Conservation (phyloP, 2,113 vertebrate genomes). For the Apodemus sylvaticus region DNA sequence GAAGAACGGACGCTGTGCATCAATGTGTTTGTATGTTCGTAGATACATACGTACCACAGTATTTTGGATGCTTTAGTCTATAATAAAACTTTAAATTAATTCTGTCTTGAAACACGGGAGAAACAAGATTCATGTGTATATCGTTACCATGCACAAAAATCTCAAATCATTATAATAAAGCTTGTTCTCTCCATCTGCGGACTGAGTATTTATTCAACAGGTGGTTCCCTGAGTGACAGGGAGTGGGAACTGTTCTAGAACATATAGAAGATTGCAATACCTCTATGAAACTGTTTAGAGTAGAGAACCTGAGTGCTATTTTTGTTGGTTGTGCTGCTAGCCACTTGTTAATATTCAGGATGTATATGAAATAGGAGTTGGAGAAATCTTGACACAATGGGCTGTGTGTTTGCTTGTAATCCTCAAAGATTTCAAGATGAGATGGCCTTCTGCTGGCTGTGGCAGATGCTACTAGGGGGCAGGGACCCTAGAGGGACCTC, state of each 20-base stretch:
- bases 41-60: slow-evolving; percentile 85
- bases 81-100: slow-evolving; percentile 82
- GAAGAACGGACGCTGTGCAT: slow-evolving; percentile 83
- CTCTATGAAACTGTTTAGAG: not conserved
- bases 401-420: not conserved
- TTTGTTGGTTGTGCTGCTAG: not conserved
- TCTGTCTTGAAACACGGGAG: slow-evolving; percentile 87
- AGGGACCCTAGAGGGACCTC: not conserved
- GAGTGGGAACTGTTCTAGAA: slow-evolving; percentile 4
- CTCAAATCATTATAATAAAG: slow-evolving; percentile 87
- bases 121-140: slow-evolving; percentile 85
- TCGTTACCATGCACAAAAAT: slow-evolving; percentile 84
- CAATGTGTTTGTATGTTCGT: slow-evolving; percentile 82
- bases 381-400: not conserved
- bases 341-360: not conserved
- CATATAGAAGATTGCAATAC: not conserved
- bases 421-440: not conserved
- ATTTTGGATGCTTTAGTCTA: slow-evolving; percentile 87
- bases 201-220: slow-evolving; percentile 70
- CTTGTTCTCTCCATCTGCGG: slow-evolving; percentile 84
- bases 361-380: not conserved
- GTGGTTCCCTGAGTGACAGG: not conserved
- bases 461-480: not conserved
- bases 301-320: not conserved
- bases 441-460: not conserved